phyloP scores from a whole-genome alignment of 23 tunicate genomes.

The Halocynthia roretzi region DNA sequence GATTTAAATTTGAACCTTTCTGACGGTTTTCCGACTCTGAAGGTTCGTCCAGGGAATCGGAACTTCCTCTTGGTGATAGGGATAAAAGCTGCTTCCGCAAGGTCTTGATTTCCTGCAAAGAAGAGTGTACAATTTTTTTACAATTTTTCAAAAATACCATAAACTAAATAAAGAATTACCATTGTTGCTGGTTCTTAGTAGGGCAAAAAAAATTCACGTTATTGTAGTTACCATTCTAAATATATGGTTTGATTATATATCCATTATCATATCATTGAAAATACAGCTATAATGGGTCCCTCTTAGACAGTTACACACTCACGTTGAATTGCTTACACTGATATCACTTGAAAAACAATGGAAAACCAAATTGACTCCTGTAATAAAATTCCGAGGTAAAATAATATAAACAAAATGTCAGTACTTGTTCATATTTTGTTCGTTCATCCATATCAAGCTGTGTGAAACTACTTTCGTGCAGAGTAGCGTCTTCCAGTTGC shows the following conservation, averaged over 20 bases:
- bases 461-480: constrained; percentile 11
- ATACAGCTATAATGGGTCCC: background rate
- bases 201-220: too few relatives aligned
- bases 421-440: constrained; percentile 45
- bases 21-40: constrained; percentile 3
- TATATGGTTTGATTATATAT: too few relatives aligned
- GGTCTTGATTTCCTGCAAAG: constrained; percentile 44
- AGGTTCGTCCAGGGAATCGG: constrained; percentile 34
- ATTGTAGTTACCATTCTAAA: too few relatives aligned
- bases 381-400: too few relatives aligned
- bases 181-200: too few relatives aligned
- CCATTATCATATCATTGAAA: too few relatives aligned
- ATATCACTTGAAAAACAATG: too few relatives aligned
- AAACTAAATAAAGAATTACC: constrained; percentile 1
- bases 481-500: constrained; percentile 24
- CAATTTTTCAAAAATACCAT: background rate
- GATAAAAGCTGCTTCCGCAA: constrained; percentile 48
- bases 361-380: background rate
- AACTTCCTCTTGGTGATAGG: constrained; percentile 51
- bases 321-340: too few relatives aligned
- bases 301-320: background rate
- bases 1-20: constrained; percentile 5
- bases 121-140: background rate
- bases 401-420: background rate
- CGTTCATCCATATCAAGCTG: constrained; percentile 48